Evolutionary conservation across 2,888 invertebrate species (phyloP).

Genomic region (Phoenoteleia sp.): DNA sequence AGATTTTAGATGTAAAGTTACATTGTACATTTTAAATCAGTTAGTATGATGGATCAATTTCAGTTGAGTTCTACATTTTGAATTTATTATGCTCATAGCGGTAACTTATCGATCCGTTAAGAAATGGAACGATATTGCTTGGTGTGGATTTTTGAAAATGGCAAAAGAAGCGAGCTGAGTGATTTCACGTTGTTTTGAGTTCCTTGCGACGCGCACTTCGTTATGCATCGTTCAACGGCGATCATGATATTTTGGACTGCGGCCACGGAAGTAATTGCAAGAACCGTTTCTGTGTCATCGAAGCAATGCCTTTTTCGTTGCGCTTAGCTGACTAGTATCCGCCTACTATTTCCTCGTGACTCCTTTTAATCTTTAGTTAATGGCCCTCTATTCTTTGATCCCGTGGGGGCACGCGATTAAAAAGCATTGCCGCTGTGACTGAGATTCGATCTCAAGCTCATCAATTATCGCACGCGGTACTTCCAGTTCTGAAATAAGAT

Average conservation of each 20-base stretch:
- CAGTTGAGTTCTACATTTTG: too few species aligned
- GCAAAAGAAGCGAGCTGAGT: constrained; percentile 15
- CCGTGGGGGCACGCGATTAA: constrained; percentile 48
- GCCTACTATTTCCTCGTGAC: constrained; percentile 70
- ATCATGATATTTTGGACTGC: constrained; percentile 68
- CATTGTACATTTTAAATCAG: too few species aligned
- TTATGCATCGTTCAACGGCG: constrained; percentile 49
- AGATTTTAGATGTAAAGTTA: too few species aligned
- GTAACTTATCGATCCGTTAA: constrained; percentile 26
- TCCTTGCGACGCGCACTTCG: constrained; percentile 33
- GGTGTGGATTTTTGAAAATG: constrained; percentile 51
- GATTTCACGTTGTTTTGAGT: constrained; percentile 34
- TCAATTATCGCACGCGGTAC: constrained; percentile 54
- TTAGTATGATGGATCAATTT: too few species aligned
- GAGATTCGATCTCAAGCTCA: constrained; percentile 55
- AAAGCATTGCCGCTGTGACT: constrained; percentile 61
- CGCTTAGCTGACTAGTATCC: constrained; percentile 75
- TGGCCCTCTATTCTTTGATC: constrained; percentile 34
- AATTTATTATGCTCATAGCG: too few species aligned
- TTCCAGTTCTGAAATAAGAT: constrained; percentile 23
- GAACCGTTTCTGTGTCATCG: constrained; percentile 78
- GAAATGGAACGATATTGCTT: constrained; percentile 37
- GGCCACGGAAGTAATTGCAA: constrained; percentile 74
- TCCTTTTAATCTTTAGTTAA: constrained; percentile 70
- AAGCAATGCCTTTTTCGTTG: constrained; percentile 75